Conservation (phyloP, 2,113 vertebrate genomes). For the Dromas ardeola region DNA sequence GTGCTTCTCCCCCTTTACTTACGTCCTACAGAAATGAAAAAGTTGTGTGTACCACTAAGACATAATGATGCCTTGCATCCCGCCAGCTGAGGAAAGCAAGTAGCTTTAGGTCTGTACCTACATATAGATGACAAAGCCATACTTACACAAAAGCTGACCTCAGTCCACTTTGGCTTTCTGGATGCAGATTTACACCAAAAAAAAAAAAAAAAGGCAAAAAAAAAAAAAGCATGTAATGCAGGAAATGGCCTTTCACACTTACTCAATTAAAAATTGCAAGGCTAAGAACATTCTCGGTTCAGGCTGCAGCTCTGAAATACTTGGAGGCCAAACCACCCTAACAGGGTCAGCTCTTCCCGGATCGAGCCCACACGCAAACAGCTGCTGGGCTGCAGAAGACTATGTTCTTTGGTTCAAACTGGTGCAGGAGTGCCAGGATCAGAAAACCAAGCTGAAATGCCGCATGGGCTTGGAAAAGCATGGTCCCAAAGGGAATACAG, state of each 20-base stretch:
- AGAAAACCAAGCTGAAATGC: not conserved
- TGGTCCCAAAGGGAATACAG: not conserved
- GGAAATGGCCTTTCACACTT: not conserved
- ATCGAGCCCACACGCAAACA: fast-evolving
- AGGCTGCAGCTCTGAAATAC: not conserved
- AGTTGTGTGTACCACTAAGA: not conserved
- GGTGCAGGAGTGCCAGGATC: not conserved
- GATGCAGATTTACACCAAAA: not conserved
- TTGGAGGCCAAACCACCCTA: not conserved
- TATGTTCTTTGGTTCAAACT: not conserved
- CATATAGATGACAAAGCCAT: not conserved
- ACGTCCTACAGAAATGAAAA: not conserved
- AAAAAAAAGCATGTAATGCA: not conserved
- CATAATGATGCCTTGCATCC: not conserved
- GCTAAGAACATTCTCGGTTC: not conserved
- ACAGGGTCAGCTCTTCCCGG: not conserved
- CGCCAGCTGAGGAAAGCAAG: not conserved
- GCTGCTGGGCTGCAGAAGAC: not conserved
- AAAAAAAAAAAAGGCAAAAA: not conserved
- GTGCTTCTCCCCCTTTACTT: not conserved
- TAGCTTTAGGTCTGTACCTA: not conserved
- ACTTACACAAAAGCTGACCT: not conserved
- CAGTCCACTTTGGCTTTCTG: not conserved
- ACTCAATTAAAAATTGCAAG: not conserved
- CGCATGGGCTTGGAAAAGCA: not conserved